Evolutionary conservation across 2,113 vertebrate species (phyloP).

Genomic region (Peromyscus leucopus): DNA sequence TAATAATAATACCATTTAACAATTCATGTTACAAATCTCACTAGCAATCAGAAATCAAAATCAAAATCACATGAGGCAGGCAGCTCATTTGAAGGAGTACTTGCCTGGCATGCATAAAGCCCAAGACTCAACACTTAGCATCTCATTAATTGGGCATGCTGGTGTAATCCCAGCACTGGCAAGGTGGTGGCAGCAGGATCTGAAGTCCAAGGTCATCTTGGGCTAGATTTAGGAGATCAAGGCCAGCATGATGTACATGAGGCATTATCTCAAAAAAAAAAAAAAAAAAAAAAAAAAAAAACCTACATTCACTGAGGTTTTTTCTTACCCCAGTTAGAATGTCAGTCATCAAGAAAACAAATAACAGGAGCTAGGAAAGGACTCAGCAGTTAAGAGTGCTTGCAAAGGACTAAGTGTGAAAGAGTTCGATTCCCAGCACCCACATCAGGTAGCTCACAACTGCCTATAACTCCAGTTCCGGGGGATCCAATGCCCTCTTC

Average conservation of each 20-base stretch:
- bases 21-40: too few species aligned
- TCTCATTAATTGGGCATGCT: neutral
- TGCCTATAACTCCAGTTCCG: neutral
- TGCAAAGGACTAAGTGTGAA: neutral
- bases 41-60: neutral
- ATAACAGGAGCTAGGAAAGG: neutral
- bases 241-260: neutral
- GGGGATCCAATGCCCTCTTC: neutral
- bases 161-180: neutral
- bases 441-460: neutral
- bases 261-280: neutral
- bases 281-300: neutral
- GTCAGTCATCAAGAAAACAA: neutral
- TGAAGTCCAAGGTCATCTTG: neutral
- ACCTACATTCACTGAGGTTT: neutral
- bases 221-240: neutral
- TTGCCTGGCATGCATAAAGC: neutral
- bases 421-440: neutral
- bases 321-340: neutral
- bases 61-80: neutral
- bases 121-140: neutral
- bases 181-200: neutral
- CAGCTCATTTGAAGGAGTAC: neutral
- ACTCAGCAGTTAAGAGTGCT: neutral
- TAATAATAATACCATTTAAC: too few species aligned